Evolutionary conservation across 2,888 invertebrate species (phyloP).

Genomic region (Urechis unicinctus): DNA sequence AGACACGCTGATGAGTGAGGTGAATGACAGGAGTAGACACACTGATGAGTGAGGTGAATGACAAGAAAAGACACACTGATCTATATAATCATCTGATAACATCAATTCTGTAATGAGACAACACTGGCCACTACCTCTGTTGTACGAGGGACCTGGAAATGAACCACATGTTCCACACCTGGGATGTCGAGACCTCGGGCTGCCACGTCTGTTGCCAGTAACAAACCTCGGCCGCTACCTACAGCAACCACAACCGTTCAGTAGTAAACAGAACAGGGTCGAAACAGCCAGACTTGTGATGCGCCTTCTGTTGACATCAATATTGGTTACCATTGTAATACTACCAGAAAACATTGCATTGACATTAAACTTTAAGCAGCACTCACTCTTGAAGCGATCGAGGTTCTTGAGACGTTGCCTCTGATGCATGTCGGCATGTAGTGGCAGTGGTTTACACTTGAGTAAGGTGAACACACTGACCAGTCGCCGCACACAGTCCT

Average conservation of each 20-base stretch:
- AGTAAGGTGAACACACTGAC: constrained; percentile 53
- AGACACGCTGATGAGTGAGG: too few relatives aligned
- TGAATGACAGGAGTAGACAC: too few relatives aligned
- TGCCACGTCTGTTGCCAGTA: constrained; percentile 92
- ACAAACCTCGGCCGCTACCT: constrained; percentile 50
- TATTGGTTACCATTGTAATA: neutral
- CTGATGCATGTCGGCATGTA: constrained; percentile 76
- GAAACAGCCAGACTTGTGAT: too few relatives aligned
- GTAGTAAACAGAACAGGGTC: too few relatives aligned
- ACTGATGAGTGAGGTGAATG: too few relatives aligned
- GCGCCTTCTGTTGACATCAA: too few relatives aligned
- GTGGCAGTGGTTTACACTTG: constrained; percentile 53
- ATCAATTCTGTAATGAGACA: too few relatives aligned
- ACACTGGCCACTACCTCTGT: constrained; percentile 73
- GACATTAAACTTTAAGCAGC: neutral
- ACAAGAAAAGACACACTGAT: too few relatives aligned
- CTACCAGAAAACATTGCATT: neutral
- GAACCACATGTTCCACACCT: constrained; percentile 86
- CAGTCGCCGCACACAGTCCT: constrained; percentile 80
- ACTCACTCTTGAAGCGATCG: constrained; percentile 62
- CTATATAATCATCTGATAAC: too few relatives aligned
- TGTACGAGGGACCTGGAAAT: constrained; percentile 92
- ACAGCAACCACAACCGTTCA: neutral
- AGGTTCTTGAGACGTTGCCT: constrained; percentile 87
- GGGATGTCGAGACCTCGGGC: constrained; percentile 95